Evolutionary conservation across 2,113 vertebrate genomes (phyloP).

Genomic region (Pardalotus punctatus): DNA sequence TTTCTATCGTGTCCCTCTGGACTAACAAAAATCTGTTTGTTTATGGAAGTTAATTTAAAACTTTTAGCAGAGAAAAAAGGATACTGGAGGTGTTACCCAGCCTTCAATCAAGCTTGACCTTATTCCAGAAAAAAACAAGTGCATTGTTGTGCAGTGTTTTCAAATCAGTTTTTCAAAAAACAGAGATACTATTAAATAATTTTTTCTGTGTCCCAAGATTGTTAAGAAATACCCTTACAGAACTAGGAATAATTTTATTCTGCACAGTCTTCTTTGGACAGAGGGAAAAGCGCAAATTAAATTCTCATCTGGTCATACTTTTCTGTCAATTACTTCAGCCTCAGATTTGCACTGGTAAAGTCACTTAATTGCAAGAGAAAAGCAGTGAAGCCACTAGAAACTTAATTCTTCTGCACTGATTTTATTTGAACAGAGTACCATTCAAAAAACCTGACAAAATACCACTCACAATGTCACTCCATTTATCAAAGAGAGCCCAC

Average conservation of each 20-base stretch:
- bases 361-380: background rate
- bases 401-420: background rate
- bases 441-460: background rate
- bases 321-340: background rate
- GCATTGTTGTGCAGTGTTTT: background rate
- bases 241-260: background rate
- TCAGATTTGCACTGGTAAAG: background rate
- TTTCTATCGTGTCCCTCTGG: conserved; percentile 41
- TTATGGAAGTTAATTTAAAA: conserved; percentile 61
- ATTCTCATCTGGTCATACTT: background rate
- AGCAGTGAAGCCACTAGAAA: background rate
- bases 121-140: background rate
- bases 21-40: conserved; percentile 51
- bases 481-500: background rate
- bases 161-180: background rate
- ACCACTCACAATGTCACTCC: background rate
- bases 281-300: background rate
- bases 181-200: background rate
- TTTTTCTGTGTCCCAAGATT: background rate
- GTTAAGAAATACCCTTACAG: background rate
- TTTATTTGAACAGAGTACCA: background rate
- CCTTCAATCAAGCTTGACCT: conserved; percentile 21
- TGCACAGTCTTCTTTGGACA: background rate
- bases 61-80: conserved; percentile 19
- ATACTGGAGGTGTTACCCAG: conserved; percentile 7